Base-by-base conservation (phyloP, 2,113 vertebrate species). In the Brachypteracias leptosomus region DNA sequence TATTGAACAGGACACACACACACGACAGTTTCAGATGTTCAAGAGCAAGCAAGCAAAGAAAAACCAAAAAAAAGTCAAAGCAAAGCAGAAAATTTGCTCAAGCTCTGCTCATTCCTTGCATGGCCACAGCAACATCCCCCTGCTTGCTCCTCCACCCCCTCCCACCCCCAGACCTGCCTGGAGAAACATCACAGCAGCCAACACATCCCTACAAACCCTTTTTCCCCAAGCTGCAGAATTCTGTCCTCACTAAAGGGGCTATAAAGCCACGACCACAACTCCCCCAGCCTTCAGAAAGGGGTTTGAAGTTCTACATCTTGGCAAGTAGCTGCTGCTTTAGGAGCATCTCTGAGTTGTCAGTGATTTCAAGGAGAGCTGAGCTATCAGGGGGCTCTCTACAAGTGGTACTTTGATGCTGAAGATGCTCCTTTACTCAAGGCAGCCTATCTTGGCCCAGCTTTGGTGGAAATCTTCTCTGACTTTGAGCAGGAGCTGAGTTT, bases 1-100 rank as follows among this genome's bases (percentile, higher is more conserved):
- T 98, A 97, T 92, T 97, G 95, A 90, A 94, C 93, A 97, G 94
- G 96, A 96, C 96, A 97, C 88, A 81, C 81, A 78, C 79, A 79
- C 97, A 93, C 77, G 76, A 98, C 97, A 98, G 97, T 95, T 96
- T 96, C 93, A 97, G 91, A 97, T 93, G 91, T 93, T 96, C 92
- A 97, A 85, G 95, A 97, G 85, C 87, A 91, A 97, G 93, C 89
- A 94, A 95, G 79, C 58, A 77, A 86, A 68, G n/a, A n/a, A n/a
- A n/a, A n/a, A n/a, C n/a, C n/a, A n/a, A 47, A 91, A 85, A 87
- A 85, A 85, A 89, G 86, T 58, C 76, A 95, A 90, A 95, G 91
- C 91, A 84, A 78, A 95, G 18, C 86, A 81, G 86, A 65, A 66
- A 86, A 88, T 70, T 16, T 42, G 65, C 91, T 80, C 59, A 14